phyloP scores from a whole-genome alignment of 2,113 vertebrate species.

The Bujurquina vittata region DNA sequence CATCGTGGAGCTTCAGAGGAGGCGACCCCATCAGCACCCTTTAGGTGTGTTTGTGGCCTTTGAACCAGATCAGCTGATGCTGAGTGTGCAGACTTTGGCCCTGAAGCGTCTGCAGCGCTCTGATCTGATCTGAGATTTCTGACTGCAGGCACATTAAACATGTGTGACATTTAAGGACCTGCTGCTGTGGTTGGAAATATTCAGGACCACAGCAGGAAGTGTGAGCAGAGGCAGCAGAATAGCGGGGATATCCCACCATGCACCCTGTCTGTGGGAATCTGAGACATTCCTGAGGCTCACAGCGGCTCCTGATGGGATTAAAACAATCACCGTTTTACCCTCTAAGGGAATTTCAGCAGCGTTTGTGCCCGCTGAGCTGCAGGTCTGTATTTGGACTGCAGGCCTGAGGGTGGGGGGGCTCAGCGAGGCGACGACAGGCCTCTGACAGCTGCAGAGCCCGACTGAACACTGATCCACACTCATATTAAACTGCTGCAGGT shows the following conservation, averaged over 20 bases:
- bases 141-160: neutral
- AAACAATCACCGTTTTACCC: neutral
- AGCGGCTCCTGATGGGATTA: neutral
- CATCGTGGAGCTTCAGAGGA: too few species aligned
- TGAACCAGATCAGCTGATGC: too few species aligned
- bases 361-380: neutral
- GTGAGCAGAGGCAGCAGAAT: neutral
- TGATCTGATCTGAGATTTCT: neutral
- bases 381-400: constrained; percentile 10
- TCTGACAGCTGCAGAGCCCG: neutral
- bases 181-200: neutral
- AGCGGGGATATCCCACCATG: neutral
- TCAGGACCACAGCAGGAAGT: neutral
- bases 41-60: too few species aligned
- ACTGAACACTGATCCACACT: neutral
- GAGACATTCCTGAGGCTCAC: neutral
- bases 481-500: neutral
- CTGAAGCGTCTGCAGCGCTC: fast-evolving
- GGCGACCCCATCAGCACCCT: too few species aligned
- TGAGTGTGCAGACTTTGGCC: too few species aligned
- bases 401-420: neutral
- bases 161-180: neutral
- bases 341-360: neutral
- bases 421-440: neutral
- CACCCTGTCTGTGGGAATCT: neutral